These are phyloP conservation scores for Actinopyga echinites DNA, from an alignment of 53 echinoderm and acorn worm genomes.

Conservation along the genomic window DNA sequence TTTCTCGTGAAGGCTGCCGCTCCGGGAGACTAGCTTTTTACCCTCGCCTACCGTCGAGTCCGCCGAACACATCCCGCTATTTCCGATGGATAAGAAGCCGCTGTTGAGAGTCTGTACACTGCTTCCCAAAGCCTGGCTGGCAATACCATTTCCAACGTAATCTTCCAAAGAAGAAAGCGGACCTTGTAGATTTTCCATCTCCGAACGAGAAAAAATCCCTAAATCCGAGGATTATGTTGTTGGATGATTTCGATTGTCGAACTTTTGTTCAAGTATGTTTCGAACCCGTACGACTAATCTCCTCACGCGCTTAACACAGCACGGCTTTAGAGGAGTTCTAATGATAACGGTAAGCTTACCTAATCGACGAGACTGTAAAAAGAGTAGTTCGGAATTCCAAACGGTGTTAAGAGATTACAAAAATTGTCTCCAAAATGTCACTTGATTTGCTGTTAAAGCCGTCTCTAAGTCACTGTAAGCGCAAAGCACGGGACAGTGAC, in stretches of 20 bases:
- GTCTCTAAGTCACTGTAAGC: no score
- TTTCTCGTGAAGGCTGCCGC: neutral
- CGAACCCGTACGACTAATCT: neutral
- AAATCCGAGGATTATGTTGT: conserved; percentile 32
- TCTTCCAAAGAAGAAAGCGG: conserved; percentile 45
- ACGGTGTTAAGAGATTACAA: no score
- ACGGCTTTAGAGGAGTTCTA: no score
- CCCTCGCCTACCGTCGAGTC: conserved; percentile 36
- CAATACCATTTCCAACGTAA: conserved; percentile 38
- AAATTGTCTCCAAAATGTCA: no score
- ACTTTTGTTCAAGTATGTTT: conserved; percentile 2
- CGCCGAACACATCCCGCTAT: conserved; percentile 31
- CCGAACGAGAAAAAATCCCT: neutral
- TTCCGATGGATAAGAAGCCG: conserved; percentile 15
- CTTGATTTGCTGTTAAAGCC: no score
- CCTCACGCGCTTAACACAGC: no score
- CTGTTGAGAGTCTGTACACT: neutral
- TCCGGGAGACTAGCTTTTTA: conserved; percentile 2
- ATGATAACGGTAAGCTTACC: no score
- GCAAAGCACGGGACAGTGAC: no score
- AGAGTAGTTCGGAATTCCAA: no score
- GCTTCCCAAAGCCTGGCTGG: conserved; percentile 13
- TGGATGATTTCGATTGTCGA: conserved; percentile 17
- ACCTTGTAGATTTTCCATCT: conserved; percentile 31
- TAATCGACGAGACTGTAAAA: no score